Evolutionary conservation across 2,113 vertebrate species (phyloP).

Genomic region (Suricata suricatta): DNA sequence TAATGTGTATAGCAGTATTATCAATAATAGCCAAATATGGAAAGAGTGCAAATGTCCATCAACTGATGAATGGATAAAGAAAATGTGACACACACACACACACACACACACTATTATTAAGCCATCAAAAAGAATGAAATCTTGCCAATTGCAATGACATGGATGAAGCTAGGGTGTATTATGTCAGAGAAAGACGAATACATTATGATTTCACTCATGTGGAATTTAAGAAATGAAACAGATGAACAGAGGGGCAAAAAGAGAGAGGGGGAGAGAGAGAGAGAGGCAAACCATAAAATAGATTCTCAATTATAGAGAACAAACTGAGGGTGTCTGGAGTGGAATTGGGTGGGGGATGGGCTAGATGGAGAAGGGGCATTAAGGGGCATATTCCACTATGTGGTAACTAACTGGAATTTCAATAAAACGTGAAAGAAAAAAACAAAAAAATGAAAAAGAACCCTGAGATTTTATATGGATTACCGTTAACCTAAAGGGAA

Average conservation of each 20-base stretch:
- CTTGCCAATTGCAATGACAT: too few relatives aligned
- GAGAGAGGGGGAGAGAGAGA: neutral
- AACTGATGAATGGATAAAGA: too few relatives aligned
- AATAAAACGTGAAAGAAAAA: neutral
- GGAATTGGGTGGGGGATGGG: neutral
- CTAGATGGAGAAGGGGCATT: neutral
- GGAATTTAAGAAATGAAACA: neutral
- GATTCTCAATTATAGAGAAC: neutral
- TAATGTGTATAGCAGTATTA: too few relatives aligned
- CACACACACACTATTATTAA: neutral
- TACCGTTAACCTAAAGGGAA: constrained; percentile 10
- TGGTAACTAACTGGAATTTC: neutral
- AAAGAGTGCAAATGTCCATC: too few relatives aligned
- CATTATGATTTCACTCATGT: neutral
- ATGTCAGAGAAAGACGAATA: neutral
- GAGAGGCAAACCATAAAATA: neutral
- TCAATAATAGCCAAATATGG: too few relatives aligned
- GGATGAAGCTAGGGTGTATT: neutral
- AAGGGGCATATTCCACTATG: neutral
- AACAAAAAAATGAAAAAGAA: neutral
- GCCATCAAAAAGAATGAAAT: neutral
- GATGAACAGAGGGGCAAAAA: neutral
- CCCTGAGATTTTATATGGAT: neutral
- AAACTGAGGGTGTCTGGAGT: neutral
- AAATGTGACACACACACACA: neutral